Evolutionary conservation across 2,113 vertebrate species (phyloP).

Genomic region (Pogona vitticeps): DNA sequence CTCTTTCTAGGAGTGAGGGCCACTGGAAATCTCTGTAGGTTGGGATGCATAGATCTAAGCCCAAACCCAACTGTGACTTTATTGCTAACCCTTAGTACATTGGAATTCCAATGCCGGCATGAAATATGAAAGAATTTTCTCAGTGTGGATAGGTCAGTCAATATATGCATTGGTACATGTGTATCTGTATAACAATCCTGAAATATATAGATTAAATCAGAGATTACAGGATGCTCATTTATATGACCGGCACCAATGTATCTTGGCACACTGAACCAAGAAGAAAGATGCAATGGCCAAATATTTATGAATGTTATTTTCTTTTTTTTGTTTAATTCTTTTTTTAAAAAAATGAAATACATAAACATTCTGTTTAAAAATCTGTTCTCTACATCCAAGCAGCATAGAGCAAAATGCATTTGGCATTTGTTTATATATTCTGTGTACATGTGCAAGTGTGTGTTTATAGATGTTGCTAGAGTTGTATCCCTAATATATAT

Average conservation of each 20-base stretch:
- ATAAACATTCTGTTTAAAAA: slow-evolving; percentile 80
- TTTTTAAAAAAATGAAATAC: slow-evolving; percentile 73
- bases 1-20: too few relatives aligned
- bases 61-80: too few relatives aligned
- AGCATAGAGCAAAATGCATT: slow-evolving; percentile 73
- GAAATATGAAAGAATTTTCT: too few relatives aligned
- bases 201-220: slow-evolving; percentile 43
- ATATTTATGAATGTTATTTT: slow-evolving; percentile 76
- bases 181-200: too few relatives aligned
- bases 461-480: slow-evolving; percentile 37
- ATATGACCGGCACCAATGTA: slow-evolving; percentile 40
- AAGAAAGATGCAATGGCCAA: slow-evolving; percentile 73
- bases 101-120: too few relatives aligned
- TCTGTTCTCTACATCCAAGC: slow-evolving; percentile 72
- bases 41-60: too few relatives aligned
- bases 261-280: slow-evolving; percentile 65
- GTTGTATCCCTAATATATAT: slow-evolving; percentile 63
- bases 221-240: slow-evolving; percentile 38
- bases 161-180: too few relatives aligned
- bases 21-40: too few relatives aligned
- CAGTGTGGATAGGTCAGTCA: too few relatives aligned
- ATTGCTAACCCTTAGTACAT: too few relatives aligned
- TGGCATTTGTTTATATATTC: slow-evolving; percentile 57
- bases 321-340: slow-evolving; percentile 70
- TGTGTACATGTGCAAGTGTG: slow-evolving; percentile 35